Base-by-base conservation (phyloP, 2,113 vertebrate species). In the Epinephelus cyanopodus region DNA sequence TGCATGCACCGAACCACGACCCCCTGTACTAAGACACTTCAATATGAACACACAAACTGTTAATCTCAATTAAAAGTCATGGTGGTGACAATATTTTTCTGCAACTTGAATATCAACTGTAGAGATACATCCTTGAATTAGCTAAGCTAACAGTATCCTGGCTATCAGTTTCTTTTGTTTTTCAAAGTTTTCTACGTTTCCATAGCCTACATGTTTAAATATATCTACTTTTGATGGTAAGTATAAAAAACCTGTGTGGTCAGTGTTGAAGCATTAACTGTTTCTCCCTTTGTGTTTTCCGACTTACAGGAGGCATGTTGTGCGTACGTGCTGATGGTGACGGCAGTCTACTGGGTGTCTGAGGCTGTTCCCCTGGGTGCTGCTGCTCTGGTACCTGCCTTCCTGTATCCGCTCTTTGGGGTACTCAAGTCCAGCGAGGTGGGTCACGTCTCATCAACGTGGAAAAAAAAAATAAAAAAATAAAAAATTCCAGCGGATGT, bases 361-460 rank as follows among this genome's bases (percentile, higher is more conserved):
- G 98, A 99, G 93, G 98, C 97, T 0, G 98, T 99, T 61, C 98
- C 98, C 0, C 94, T 99, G 1, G 98, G 98, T 52, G 98, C 98
- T 21, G 98, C 98, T 14, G 98, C 98, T 18, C 93, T 99, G 77
- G 97, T 99, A 23, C 98, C 98, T 0, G 98, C 98, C 48, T 99
- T 99, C 92, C 96, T 99, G 4, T 99, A 98, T 68, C 98, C 98
- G 0, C 95, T 99, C 79, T 99, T 99, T 33, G 98, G 98, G 79
- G 97, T 99, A 15, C 97, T 99, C 37, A 98, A 98, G 81, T 98
- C 98, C 88, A 99, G 96, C 6, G 97, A 99, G 97, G 98, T 99
- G 83, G 97, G 93, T 81, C 37, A 13, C 4, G 29, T 29, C 29
- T 29, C 29, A 5, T 29, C 29, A 29, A 29, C 29, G 4, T 29